These are phyloP conservation scores for Dichetophora obliterata DNA, from an alignment of 2,888 invertebrate genomes.

Conservation along the genomic window DNA sequence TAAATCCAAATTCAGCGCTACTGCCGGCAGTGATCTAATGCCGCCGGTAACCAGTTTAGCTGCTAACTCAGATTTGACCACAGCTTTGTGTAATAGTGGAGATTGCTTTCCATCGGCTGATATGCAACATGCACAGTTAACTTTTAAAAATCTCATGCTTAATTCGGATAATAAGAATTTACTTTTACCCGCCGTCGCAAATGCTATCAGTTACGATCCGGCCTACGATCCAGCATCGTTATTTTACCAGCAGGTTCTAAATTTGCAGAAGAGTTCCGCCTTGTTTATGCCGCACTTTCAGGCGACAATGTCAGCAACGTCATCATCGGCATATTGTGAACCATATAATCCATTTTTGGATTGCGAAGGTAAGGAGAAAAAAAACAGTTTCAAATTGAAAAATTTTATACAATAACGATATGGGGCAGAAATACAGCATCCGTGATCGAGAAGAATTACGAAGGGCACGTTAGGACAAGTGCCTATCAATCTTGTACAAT, in stretches of 20 bases:
- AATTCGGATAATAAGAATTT: constrained; percentile 12
- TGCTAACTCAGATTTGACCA: too few species aligned
- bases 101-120: neutral
- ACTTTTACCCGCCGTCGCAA: constrained; percentile 50
- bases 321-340: constrained; percentile 60
- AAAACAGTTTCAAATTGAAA: too few species aligned
- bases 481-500: too few species aligned
- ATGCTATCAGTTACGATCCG: constrained; percentile 56
- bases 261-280: constrained; percentile 60
- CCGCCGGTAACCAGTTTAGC: too few species aligned
- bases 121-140: constrained; percentile 8
- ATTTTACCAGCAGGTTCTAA: constrained; percentile 63
- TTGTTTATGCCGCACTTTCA: constrained; percentile 64
- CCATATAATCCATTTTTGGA: constrained; percentile 63
- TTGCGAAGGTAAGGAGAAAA: constrained; percentile 57
- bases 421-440: too few species aligned
- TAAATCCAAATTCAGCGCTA: constrained; percentile 48
- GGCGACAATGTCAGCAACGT: constrained; percentile 54
- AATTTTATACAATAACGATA: too few species aligned
- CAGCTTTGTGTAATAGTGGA: neutral
- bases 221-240: constrained; percentile 62
- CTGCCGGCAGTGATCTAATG: too few species aligned
- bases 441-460: too few species aligned
- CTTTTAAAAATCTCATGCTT: constrained; percentile 40
- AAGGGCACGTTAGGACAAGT: too few species aligned